These are phyloP conservation scores for Phragmatobia fuliginosa DNA, from an alignment of 2,888 invertebrate species.

Conservation along the genomic window DNA sequence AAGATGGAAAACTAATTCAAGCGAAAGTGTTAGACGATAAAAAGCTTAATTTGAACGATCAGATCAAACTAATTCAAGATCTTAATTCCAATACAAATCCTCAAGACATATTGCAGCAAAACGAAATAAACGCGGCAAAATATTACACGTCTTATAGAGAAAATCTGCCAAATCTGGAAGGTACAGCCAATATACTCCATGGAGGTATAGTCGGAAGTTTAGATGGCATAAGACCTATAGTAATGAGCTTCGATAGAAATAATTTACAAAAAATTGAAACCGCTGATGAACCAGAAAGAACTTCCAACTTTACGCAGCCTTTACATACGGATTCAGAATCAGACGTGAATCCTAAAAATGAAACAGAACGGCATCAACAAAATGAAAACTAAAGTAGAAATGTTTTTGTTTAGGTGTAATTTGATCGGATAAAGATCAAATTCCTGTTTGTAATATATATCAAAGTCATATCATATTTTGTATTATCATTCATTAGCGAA, in stretches of 20 bases:
- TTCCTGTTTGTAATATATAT: constrained; percentile 9
- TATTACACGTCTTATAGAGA: constrained; percentile 17
- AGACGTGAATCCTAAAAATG: not conserved
- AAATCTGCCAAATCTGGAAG: not conserved
- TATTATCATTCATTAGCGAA: constrained; percentile 2
- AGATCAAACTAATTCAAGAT: constrained; percentile 39
- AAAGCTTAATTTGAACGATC: constrained; percentile 45
- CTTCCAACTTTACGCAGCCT: not conserved
- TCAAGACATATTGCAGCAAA: constrained; percentile 41
- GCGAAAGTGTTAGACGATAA: constrained; percentile 61
- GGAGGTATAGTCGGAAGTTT: not conserved
- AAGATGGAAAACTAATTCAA: constrained; percentile 63
- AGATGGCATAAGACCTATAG: not conserved
- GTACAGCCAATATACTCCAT: not conserved
- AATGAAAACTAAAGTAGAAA: not conserved
- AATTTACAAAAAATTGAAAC: not conserved
- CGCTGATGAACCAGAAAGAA: not conserved
- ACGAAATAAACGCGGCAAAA: constrained; percentile 29
- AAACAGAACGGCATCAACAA: constrained; percentile 1
- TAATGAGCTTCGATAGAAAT: not conserved
- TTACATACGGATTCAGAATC: not conserved
- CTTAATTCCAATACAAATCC: constrained; percentile 55
- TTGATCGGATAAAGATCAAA: not conserved
- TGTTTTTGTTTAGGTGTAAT: not conserved
- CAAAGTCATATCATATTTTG: constrained; percentile 5